Percentiles rank a stretch among this genome's conserved stretches.
Conservation (phyloP, 2,113 vertebrate genomes). For the Ondatra zibethicus region DNA sequence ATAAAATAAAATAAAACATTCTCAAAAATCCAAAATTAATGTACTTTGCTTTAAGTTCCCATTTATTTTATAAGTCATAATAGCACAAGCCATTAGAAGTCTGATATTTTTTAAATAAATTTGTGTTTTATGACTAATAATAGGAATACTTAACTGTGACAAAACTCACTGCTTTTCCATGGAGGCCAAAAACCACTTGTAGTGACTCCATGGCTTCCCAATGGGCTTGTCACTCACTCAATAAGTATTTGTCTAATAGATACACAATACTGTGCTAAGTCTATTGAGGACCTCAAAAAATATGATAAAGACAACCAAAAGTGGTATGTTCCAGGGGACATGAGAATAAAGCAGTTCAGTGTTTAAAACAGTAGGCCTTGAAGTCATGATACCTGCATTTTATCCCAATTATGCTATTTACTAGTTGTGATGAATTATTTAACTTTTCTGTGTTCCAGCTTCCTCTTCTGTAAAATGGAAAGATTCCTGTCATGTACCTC, state of each 20-base stretch:
- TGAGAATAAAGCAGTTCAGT: background rate
- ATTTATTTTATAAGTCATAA: background rate
- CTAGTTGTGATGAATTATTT: background rate
- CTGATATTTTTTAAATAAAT: background rate
- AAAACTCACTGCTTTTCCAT: background rate
- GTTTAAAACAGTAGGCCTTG: background rate
- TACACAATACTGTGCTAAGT: background rate
- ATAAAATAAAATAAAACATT: background rate
- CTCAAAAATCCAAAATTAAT: background rate
- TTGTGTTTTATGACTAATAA: conserved; percentile 21
- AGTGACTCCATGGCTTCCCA: background rate
- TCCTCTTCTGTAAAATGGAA: background rate
- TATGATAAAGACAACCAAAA: background rate
- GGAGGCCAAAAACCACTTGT: background rate
- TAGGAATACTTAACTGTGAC: background rate
- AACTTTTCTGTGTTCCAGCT: background rate
- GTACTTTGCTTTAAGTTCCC: background rate
- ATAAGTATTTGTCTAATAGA: background rate
- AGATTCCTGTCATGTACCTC: background rate
- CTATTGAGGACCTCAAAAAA: background rate
- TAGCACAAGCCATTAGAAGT: conserved; percentile 3
- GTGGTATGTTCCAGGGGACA: background rate
- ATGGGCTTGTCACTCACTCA: background rate
- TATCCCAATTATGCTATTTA: background rate
- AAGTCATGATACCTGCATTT: background rate